Base-by-base conservation (phyloP, 2,797 vertebrate genomes). In the Aratinga solstitialis region DNA sequence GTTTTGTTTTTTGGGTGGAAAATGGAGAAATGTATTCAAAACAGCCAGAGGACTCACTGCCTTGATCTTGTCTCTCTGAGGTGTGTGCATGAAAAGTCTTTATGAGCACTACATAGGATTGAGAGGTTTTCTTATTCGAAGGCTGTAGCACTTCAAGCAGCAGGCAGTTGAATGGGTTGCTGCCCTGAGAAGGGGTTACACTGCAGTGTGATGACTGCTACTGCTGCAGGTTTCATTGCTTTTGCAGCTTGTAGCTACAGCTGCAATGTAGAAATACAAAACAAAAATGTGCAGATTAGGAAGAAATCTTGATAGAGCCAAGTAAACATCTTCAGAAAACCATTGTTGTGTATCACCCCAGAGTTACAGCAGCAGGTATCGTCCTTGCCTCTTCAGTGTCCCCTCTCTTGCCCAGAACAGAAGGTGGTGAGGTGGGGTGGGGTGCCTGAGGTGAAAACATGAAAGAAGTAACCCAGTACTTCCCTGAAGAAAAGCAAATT, bases 351-450 rank as follows among this genome's bases (percentile, higher is more conserved):
- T 53, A 51, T 26, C 10, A 7, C 2, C 2, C 14, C 15, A 17
- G 27, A 36, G 38, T 66, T 80, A 54, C 5, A 58, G 36, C 30
- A 40, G 19, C 45, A 75, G 40, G 7, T 51, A 11, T 43, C 13
- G 30, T 80, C 74, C 50, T 42, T 84, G 5, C 6, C 6, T 10
- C 34, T 76, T 62, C 42, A 36, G 8, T 76, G 45, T 17, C 9
- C 7, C 1, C 9, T 71, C 17, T 68, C 17, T 67, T 56, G 29
- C 32, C 23, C 1, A 3, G 38, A 54, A 21, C 8, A 11, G 15
- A 16, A 3, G 4, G 2, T 20, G 13, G 7, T 19, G 59, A 22
- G 26, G 11, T 19, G 7, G 14, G 4, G 1, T 48, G 13, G 21
- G 1, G 4, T 45, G 13, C 29, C 45, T 15, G 29, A 72, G 47